These are phyloP conservation scores for Lutjanus argentimaculatus DNA, from an alignment of 2,797 vertebrate genomes.

Conservation along the genomic window DNA sequence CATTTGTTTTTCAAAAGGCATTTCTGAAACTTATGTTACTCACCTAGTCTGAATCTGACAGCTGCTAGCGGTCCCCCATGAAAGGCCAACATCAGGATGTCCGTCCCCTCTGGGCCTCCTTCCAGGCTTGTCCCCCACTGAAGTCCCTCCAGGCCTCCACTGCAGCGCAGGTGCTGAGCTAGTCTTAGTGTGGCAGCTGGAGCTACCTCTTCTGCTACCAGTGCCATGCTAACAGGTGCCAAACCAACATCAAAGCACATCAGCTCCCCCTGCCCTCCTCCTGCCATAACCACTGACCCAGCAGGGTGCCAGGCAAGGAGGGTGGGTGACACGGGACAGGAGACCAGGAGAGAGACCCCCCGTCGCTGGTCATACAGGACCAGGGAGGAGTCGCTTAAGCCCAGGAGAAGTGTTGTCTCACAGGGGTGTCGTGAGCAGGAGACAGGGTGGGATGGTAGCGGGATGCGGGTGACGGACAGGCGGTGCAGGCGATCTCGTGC, in stretches of 20 bases:
- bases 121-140: slow-evolving; percentile 87
- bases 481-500: slow-evolving; percentile 86
- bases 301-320: slow-evolving; percentile 92
- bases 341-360: slow-evolving; percentile 84
- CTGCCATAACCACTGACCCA: slow-evolving; percentile 87
- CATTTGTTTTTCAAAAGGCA: neutral
- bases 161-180: slow-evolving; percentile 84
- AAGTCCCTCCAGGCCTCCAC: slow-evolving; percentile 88
- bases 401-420: slow-evolving; percentile 90
- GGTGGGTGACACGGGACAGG: slow-evolving; percentile 87
- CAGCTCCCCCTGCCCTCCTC: slow-evolving; percentile 92
- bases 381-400: slow-evolving; percentile 92
- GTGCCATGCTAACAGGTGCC: slow-evolving; percentile 88
- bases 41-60: slow-evolving; percentile 92
- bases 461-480: slow-evolving; percentile 85
- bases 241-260: slow-evolving; percentile 93
- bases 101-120: slow-evolving; percentile 71
- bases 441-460: slow-evolving; percentile 86
- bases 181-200: slow-evolving; percentile 88
- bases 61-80: slow-evolving; percentile 91
- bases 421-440: slow-evolving; percentile 89
- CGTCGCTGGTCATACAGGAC: slow-evolving; percentile 90
- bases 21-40: slow-evolving; percentile 49
- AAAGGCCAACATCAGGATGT: slow-evolving; percentile 90
- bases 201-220: slow-evolving; percentile 89